Base-by-base conservation (phyloP, 2,888 invertebrate genomes). In the Archaeoteleia sp. region DNA sequence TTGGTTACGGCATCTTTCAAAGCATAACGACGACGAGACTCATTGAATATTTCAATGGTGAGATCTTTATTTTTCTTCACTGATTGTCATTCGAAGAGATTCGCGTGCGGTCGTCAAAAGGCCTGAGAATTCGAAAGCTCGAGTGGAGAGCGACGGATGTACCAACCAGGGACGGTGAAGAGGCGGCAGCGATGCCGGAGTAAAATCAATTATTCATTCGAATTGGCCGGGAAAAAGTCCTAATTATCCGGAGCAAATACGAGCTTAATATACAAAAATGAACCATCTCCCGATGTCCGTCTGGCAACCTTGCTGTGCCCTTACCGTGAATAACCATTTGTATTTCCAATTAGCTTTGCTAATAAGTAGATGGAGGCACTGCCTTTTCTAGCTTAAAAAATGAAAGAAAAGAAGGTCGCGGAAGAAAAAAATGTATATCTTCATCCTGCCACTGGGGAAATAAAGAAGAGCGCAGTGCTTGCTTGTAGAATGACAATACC, bases 321-420 rank as follows among this genome's bases (percentile, higher is more conserved):
- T 77, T 78, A 81, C 83, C 80, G 79, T 85, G 85, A 84, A 85
- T 84, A 85, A 84, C 84, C 84, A 85, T 85, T 85, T 84, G 82
- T 85, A 84, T 85, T 85, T 85, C 83, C 85, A 85, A 85, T 84
- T 85, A 85, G 83, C 84, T 85, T 84, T 84, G 83, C 85, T 84
- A 85, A 85, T 85, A 85, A 85, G 84, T 84, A 83, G 84, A 81
- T 82, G 83, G 79, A 79, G 80, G 79, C 79, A 82, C 82, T 78
- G 82, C 82, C 61, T 71, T 62, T 63, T 73, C 75, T 79, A 78
- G 80, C 79, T 79, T 53, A 61, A 58, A 39, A 39, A 58, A 43
- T 32, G 23, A 68, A 54, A 70, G 57, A 71, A 63, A 60, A 49
- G 61, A 54, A 67, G 43, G 62, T 67, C 69, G 62, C 55, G 53